Evolutionary conservation across 1,140 invertebrate genomes (phyloP).

Genomic region (Mactra quadrangularis): DNA sequence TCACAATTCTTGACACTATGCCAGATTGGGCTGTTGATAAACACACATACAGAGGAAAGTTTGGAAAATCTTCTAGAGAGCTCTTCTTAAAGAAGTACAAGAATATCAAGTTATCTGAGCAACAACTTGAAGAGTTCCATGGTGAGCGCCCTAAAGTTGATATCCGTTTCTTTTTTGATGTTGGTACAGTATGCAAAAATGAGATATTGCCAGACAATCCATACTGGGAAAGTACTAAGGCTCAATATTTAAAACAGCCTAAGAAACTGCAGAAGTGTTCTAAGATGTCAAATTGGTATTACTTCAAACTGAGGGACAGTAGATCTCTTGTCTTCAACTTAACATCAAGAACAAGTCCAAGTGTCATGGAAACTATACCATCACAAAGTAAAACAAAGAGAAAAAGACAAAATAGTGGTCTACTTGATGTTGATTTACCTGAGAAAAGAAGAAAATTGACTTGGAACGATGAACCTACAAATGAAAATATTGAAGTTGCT

Average conservation of each 20-base stretch:
- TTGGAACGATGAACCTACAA: too few relatives aligned
- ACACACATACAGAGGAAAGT: conserved; percentile 29
- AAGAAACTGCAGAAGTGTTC: conserved; percentile 11
- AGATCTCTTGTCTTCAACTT: background rate
- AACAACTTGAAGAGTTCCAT: conserved; percentile 11
- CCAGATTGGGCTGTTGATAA: conserved; percentile 29
- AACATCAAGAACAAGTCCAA: too few relatives aligned
- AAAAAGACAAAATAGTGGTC: too few relatives aligned
- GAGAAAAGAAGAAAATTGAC: too few relatives aligned
- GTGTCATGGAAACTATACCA: too few relatives aligned
- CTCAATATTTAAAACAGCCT: conserved; percentile 4
- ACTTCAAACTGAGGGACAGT: background rate
- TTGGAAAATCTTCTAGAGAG: conserved; percentile 16
- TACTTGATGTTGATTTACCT: too few relatives aligned
- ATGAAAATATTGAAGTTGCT: too few relatives aligned
- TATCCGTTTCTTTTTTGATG: conserved; percentile 1
- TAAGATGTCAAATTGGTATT: conserved; percentile 9
- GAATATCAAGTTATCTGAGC: conserved; percentile 4
- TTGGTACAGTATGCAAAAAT: conserved; percentile 24
- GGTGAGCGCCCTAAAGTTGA: conserved; percentile 1
- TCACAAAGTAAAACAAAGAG: too few relatives aligned
- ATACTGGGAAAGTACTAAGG: conserved; percentile 4
- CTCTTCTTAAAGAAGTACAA: conserved; percentile 33
- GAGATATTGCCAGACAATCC: conserved; percentile 23
- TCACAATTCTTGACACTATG: background rate